These are phyloP conservation scores for Kuschelorhynchus macadamiae DNA, from an alignment of 2,888 invertebrate species.

Conservation along the genomic window DNA sequence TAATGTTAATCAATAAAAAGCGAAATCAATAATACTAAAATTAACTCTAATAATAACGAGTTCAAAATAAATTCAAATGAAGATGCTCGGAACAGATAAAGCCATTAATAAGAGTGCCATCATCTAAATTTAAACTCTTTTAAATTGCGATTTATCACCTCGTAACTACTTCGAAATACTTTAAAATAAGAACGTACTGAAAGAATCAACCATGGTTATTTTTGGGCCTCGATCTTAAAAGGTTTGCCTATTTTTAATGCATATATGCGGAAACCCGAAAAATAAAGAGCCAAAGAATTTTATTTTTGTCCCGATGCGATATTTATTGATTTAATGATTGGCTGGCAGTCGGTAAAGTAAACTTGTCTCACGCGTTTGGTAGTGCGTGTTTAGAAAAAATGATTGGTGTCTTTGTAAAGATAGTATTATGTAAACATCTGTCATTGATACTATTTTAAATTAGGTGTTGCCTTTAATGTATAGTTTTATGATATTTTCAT, in stretches of 20 bases:
- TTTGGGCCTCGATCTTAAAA: conserved; percentile 8
- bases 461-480: too few species aligned
- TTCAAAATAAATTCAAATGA: neutral
- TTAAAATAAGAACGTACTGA: conserved; percentile 13
- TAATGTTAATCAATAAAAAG: too few species aligned
- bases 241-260: conserved; percentile 26
- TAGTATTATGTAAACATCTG: too few species aligned
- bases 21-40: too few species aligned
- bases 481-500: too few species aligned
- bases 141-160: conserved; percentile 14
- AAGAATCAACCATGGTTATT: conserved; percentile 16
- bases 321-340: conserved; percentile 17
- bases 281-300: conserved; percentile 15
- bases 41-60: too few species aligned
- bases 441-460: too few species aligned
- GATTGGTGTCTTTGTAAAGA: too few species aligned
- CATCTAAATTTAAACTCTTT: conserved; percentile 21
- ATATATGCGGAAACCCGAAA: conserved; percentile 10
- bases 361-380: neutral
- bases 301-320: neutral
- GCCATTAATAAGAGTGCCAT: conserved; percentile 2
- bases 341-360: neutral
- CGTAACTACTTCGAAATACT: conserved; percentile 7
- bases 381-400: too few species aligned
- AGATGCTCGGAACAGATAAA: conserved; percentile 4